Evolutionary conservation across 1,140 invertebrate species (phyloP), one percentile per base, ranked within the genome.

Genomic region (Nylanderia fulva): DNA sequence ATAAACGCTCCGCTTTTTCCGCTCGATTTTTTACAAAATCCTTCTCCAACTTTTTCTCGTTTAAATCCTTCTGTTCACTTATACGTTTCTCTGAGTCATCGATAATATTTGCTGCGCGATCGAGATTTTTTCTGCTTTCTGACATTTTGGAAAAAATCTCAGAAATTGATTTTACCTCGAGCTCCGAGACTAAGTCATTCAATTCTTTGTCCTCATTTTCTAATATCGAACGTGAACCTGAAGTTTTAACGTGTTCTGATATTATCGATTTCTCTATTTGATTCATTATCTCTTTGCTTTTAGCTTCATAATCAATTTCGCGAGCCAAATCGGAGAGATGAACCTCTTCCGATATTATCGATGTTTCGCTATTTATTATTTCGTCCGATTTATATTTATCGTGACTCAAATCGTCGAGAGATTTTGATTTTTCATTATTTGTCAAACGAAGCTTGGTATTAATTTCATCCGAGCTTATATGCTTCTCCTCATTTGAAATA

Each of bases 231-330:
- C 90, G 0, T 82, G 52, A 3, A 76, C 64, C 13, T n/a, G n/a
- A n/a, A n/a, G 29, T 56, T 80, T 93, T 93, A 33, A 88, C 77
- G 24, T 91, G 91, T 21, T 93, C 92, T 1, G 90, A 93, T 29
- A 93, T 91, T 75, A 94, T 93, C 0, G 93, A 94, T 82, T 93
- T 93, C 69, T 94, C 94, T 13, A 93, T 92, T 79, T 93, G 91
- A 60, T 93, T 94, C 6, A 94, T 63, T 21, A 94, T 94, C 68
- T 93, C 90, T 72, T 92, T 92, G 82, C 92, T 94, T 60, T 91
- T 92, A n/a, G 92, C 91, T 82, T 93, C 88, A 18, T 91, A 93
- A 85, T 95, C 92, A 11, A 93, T 91, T 76, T 92, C 90, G 58
- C 91, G 90, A 39, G 80, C 82, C 0, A 85, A 90, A 60, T 82